Evolutionary conservation across 2,797 vertebrate species (phyloP).

Genomic region (Micromesistius poutassou): DNA sequence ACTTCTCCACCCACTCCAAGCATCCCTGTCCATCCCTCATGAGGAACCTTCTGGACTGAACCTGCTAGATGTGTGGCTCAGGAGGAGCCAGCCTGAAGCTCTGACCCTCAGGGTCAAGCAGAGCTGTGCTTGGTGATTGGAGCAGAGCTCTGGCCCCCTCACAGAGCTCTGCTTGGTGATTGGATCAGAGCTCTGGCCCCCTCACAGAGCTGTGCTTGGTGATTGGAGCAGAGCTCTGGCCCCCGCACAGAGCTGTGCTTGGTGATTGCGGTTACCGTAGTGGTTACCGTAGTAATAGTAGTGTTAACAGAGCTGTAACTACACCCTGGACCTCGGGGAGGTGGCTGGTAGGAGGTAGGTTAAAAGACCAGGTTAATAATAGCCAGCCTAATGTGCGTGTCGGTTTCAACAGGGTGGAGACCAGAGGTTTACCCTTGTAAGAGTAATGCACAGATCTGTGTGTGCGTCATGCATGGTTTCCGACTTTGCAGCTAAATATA

Average conservation of each 20-base stretch:
- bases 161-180: too few species aligned
- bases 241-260: background rate
- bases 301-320: too few species aligned
- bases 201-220: too few species aligned
- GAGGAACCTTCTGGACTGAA: too few species aligned
- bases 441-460: background rate
- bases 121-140: background rate
- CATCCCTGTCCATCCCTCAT: too few species aligned
- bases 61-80: too few species aligned
- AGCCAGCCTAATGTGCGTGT: background rate
- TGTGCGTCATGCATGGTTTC: background rate
- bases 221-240: background rate
- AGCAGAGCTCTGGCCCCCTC: background rate
- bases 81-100: too few species aligned
- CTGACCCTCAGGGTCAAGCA: too few species aligned
- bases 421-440: background rate
- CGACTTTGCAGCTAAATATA: constrained; percentile 18
- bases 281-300: too few species aligned
- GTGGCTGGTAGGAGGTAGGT: background rate
- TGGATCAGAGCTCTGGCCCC: too few species aligned
- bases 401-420: constrained; percentile 16
- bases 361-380: background rate
- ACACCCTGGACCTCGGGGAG: background rate
- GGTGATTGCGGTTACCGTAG: too few species aligned
- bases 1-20: background rate